A percentile compares a stretch with the other conserved stretches of the same genome.
phyloP scores from a whole-genome alignment of 2,888 invertebrate genomes.

The Drosophila paranaensis region DNA sequence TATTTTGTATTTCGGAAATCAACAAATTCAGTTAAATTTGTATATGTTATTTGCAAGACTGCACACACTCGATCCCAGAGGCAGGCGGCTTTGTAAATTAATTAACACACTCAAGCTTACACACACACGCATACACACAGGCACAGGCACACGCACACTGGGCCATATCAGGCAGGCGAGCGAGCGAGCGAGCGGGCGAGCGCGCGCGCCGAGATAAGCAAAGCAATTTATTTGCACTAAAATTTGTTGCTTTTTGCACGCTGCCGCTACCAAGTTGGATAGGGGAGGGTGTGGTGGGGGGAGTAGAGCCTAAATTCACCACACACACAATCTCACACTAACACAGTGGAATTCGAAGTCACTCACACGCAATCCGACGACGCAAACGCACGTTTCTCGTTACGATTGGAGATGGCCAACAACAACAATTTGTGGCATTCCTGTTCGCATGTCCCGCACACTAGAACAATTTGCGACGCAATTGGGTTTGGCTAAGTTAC shows the following conservation, averaged over 20 bases:
- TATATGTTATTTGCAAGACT: slow-evolving; percentile 54
- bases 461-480: slow-evolving; percentile 37
- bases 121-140: slow-evolving; percentile 21
- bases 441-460: slow-evolving; percentile 26
- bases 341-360: slow-evolving; percentile 44
- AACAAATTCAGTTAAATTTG: slow-evolving; percentile 46
- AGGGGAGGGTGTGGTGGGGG: slow-evolving; percentile 13
- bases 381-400: slow-evolving; percentile 77
- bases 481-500: slow-evolving; percentile 27
- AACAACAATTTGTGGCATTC: slow-evolving; percentile 31
- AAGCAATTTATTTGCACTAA: slow-evolving; percentile 80
- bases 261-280: slow-evolving; percentile 32
- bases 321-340: slow-evolving; percentile 59
- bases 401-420: slow-evolving; percentile 18
- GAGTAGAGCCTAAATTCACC: slow-evolving; percentile 69
- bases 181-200: slow-evolving; percentile 21
- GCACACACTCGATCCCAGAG: slow-evolving; percentile 30
- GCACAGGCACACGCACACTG: slow-evolving; percentile 36
- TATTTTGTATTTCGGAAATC: slow-evolving; percentile 15
- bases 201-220: slow-evolving; percentile 75
- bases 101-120: slow-evolving; percentile 69
- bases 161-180: slow-evolving; percentile 55
- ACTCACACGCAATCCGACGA: slow-evolving; percentile 50
- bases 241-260: slow-evolving; percentile 77
- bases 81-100: slow-evolving; percentile 63